Evolutionary conservation across 2,888 invertebrate species (phyloP), one percentile per base, ranked within the genome.

Genomic region (Beris morrisii): DNA sequence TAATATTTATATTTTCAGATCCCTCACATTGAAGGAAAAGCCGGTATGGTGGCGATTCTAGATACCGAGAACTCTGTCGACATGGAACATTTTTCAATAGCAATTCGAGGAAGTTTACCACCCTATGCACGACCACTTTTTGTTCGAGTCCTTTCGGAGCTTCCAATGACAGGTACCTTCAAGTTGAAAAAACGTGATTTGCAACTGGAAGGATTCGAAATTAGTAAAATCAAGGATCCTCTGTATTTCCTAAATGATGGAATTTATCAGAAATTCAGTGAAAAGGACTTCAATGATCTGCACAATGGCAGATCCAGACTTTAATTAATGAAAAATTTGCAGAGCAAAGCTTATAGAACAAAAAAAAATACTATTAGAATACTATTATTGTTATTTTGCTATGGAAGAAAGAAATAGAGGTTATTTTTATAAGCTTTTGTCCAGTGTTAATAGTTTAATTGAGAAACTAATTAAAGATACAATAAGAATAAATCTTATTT

Each of bases 41-140:
- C 94, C 13, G 97, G 97, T 70, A 97, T 97, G 97, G 94, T 89
- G 22, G 93, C 95, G 22, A 86, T 97, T 66, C 90, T 90, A 15
- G 92, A 93, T 78, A 84, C 86, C 4, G 80, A 85, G 2, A 82
- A 84, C 43, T 78, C 82, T 67, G 77, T 91, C 64, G 84, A 87
- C 73, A 80, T 91, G 71, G 72, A 77, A 30, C 80, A 82, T 61
- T 81, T 93, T 66, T 86, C 87, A 30, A 81, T 83, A n/a, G 87
- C 86, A 64, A 82, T 92, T 54, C 87, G 88, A 75, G 85, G 85
- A 73, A 83, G 87, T 69, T 83, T 97, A 72, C 94, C 97, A 0
- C 76, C 87, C 0, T 97, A 95, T 78, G 95, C 97, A 0, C 83
- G 92, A 22, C 97, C 97, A 1, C 81, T 96, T 22, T 97, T 97